Percentiles rank a stretch among this genome's conserved stretches.
These are phyloP conservation scores for Atta texana DNA, from an alignment of 1,140 invertebrate species.

Conservation along the genomic window DNA sequence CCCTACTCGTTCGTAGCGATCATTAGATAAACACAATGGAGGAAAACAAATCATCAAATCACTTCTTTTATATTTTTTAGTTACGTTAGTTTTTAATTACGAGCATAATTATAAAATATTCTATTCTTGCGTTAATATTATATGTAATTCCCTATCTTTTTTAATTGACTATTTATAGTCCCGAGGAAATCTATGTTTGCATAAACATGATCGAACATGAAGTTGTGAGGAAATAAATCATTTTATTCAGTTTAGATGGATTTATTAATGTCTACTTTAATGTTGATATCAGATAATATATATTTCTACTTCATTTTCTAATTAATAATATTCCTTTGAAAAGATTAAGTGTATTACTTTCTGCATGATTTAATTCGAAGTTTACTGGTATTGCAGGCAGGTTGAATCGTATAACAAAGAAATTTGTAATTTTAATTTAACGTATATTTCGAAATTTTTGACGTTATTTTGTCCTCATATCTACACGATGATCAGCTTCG, in stretches of 20 bases:
- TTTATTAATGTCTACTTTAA: neutral
- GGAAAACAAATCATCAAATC: slow-evolving; percentile 1
- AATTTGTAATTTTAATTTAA: slow-evolving; percentile 14
- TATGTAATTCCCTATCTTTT: slow-evolving; percentile 6
- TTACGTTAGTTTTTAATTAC: slow-evolving; percentile 18
- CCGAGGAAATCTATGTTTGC: neutral
- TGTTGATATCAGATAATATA: neutral
- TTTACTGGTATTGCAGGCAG: neutral
- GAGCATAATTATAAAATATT: slow-evolving; percentile 17
- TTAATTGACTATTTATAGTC: neutral
- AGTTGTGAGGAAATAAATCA: neutral
- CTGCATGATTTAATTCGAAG: neutral
- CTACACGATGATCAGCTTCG: slow-evolving; percentile 83
- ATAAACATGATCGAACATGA: neutral
- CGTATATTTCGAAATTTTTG: neutral
- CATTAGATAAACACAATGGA: neutral
- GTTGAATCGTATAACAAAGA: neutral
- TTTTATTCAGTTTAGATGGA: neutral
- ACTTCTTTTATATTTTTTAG: neutral
- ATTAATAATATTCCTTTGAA: neutral
- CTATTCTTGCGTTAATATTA: neutral
- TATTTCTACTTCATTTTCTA: neutral
- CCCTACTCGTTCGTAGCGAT: neutral
- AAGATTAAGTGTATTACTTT: neutral
- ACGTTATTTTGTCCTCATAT: slow-evolving; percentile 64